phyloP scores from a whole-genome alignment of 1,140 invertebrate genomes.

The Sinella curviseta region DNA sequence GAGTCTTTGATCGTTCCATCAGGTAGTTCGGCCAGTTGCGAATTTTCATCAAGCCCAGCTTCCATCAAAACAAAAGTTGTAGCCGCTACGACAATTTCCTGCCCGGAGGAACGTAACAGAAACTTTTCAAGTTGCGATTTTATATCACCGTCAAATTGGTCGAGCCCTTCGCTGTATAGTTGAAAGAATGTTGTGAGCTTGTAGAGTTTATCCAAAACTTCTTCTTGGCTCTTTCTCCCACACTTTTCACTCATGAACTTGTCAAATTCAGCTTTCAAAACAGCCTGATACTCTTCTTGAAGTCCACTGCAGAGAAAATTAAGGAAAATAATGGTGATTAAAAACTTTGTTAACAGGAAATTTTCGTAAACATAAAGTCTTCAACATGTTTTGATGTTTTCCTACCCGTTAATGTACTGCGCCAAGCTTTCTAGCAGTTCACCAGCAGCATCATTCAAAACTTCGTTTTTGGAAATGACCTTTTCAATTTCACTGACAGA shows the following conservation, averaged over 20 bases:
- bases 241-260: slow-evolving; percentile 42
- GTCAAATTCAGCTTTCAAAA: slow-evolving; percentile 41
- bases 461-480: slow-evolving; percentile 63
- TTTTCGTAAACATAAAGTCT: slow-evolving; percentile 57
- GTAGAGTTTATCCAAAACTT: slow-evolving; percentile 34
- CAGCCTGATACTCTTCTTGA: slow-evolving; percentile 43
- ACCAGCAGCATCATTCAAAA: slow-evolving; percentile 57
- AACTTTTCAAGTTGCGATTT: slow-evolving; percentile 46
- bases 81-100: slow-evolving; percentile 33
- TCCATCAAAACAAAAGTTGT: slow-evolving; percentile 40
- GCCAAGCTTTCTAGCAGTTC: slow-evolving; percentile 57
- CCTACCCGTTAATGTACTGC: slow-evolving; percentile 54
- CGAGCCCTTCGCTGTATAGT: slow-evolving; percentile 41
- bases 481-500: slow-evolving; percentile 68
- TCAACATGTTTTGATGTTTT: slow-evolving; percentile 45
- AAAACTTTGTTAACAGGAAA: slow-evolving; percentile 33
- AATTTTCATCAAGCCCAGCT: slow-evolving; percentile 36
- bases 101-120: slow-evolving; percentile 39
- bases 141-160: slow-evolving; percentile 40
- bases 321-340: slow-evolving; percentile 27
- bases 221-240: slow-evolving; percentile 37
- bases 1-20: slow-evolving; percentile 77
- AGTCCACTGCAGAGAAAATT: slow-evolving; percentile 32
- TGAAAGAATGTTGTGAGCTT: slow-evolving; percentile 36
- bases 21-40: slow-evolving; percentile 60